Evolutionary conservation across 2,888 invertebrate species (phyloP), one percentile per base, ranked within the genome.

Genomic region (Chydorus sphaericus): DNA sequence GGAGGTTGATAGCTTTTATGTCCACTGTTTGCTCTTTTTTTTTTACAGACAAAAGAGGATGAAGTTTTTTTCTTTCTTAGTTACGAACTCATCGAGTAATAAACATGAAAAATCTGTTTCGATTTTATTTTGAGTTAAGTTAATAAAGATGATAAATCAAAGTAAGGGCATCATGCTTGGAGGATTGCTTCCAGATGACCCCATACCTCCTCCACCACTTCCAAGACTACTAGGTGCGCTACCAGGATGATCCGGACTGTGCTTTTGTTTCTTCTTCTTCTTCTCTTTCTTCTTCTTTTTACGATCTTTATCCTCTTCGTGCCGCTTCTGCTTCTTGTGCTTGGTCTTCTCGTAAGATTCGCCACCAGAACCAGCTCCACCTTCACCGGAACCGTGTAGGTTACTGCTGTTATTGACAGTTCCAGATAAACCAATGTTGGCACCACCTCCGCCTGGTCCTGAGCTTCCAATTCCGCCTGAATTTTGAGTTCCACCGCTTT

Each of bases 221-320:
- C 16, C 26, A 14, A 44, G 18, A 26, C 26, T 26, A 28, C 26
- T 28, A 26, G 44, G 28, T 11, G 44, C 52, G n/a, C 39, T 82
- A 8, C 82, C 82, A 44, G 75, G 74, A 65, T 86, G 88, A 67
- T 90, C 90, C 0, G 90, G 90, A 67, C 89, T 90, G 70, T 90
- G 90, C 66, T 89, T 88, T 66, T 90, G 89, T 70, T 92, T 92
- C 79, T 92, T 92, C 63, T 91, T 77, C 65, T 92, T 92, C 71
- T 93, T 92, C 67, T 93, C 91, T 73, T 92, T 92, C 80, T 91
- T 92, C 65, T 91, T 75, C 69, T 91, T 92, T 72, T 89, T 91
- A 33, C 90, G 77, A 66, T 92, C 91, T 66, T 91, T 91, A 64
- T 92, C 91, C 62, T 92, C 92, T 63, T 92, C 91, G 64, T 91